Evolutionary conservation across 2,888 invertebrate genomes (phyloP), one percentile per base, ranked within the genome.

Genomic region (Oegoconia quadripuncta): DNA sequence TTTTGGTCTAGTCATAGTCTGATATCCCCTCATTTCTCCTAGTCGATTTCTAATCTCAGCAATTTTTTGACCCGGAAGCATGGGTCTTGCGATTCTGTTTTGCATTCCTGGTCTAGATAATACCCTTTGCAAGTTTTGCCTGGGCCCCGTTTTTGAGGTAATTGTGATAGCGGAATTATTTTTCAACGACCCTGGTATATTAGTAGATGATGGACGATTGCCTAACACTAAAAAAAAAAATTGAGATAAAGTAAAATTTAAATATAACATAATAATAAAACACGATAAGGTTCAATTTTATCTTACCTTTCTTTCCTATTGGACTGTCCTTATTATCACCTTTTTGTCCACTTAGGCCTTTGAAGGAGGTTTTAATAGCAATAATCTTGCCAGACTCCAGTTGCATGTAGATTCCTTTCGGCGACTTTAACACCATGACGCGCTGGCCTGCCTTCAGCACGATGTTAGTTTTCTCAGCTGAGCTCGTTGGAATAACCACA

Each of bases 361-460:
- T 94, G 48, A 93, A 90, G 0, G 93, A 92, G 0, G 93, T 93
- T 63, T 93, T 92, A 54, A 98, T 97, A 15, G 97, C 97, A 49
- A 98, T 97, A 44, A 98, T 96, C 81, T 97, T 97, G 17, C 97
- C 97, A 54, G 96, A 96, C 65, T 96, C 96, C 29, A 97, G 83
- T 59, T 97, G 95, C 92, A 98, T 95, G 78, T 98, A 98, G 51
- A 98, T 97, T 31, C 98, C 98, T 77, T 97, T 97, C 0, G 96
- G 95, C 5, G 97, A 97, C 74, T 97, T 97, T 25, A 98, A 89
- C 3, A 98, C 96, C 90, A 97, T 93, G 0, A 98, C 97, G 55
- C 96, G 92, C 71, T 98, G 97, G 0, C 98, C 98, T 1, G 97
- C 96, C 67, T 97, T 96, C 34, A 98, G 88, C 11, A 95, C 95